phyloP scores from a whole-genome alignment of 23 tunicate species.

The Oikopleura albicans region DNA sequence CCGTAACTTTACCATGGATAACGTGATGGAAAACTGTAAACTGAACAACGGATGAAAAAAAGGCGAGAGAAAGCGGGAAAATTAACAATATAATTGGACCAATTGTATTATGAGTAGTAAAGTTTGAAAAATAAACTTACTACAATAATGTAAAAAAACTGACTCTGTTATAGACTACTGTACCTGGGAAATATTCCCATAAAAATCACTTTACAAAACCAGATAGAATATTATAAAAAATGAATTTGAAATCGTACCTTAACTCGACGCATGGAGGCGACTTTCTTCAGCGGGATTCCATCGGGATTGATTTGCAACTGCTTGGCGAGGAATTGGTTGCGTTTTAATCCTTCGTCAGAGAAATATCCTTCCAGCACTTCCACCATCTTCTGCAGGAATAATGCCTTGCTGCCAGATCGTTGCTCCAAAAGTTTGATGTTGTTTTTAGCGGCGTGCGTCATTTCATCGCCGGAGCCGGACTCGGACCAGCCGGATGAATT shows the following conservation, averaged over 20 bases:
- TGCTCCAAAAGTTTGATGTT: not conserved
- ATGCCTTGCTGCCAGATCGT: not conserved
- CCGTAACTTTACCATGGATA: too few species aligned
- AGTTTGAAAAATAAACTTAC: too few species aligned
- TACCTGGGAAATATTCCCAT: too few species aligned
- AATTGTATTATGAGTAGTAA: too few species aligned
- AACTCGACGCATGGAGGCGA: conserved; percentile 69
- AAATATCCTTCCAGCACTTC: conserved; percentile 56
- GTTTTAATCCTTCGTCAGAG: conserved; percentile 62
- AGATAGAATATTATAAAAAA: too few species aligned
- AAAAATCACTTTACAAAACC: too few species aligned
- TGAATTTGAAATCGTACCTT: conserved; percentile 20
- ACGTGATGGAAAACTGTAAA: too few species aligned
- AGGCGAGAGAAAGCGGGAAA: too few species aligned
- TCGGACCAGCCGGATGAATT: conserved; percentile 13
- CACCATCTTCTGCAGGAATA: not conserved
- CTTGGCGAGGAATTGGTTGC: conserved; percentile 60
- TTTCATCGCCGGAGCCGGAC: not conserved
- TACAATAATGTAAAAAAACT: too few species aligned
- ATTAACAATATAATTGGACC: too few species aligned
- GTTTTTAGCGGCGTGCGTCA: not conserved
- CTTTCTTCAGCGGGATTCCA: conserved; percentile 35
- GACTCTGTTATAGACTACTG: too few species aligned
- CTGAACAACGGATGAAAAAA: too few species aligned
- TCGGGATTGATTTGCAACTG: conserved; percentile 29